Evolutionary conservation across 2,888 invertebrate species (phyloP), one percentile per base, ranked within the genome.

Genomic region (Sesia apiformis): DNA sequence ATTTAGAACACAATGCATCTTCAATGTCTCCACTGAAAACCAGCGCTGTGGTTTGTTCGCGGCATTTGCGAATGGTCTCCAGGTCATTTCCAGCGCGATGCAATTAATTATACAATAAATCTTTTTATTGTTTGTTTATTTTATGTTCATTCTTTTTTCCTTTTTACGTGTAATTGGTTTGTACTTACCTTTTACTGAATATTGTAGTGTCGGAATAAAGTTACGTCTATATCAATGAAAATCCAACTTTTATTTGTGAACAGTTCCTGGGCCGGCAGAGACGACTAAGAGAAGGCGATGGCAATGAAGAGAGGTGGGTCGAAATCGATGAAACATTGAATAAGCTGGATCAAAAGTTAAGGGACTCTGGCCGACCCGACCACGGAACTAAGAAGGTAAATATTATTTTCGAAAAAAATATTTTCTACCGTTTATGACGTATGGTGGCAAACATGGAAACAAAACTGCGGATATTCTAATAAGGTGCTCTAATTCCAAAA

Each of bases 361-460:
- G 78, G 4, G 87, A 88, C 62, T 81, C 86, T 0, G 87, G 87
- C 0, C 70, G 87, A 38, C 87, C 88, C 0, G 77, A 79, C 57
- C 85, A 80, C 56, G 87, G 87, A 56, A 85, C 87, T 39, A 84
- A 80, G 54, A 97, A 90, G 96, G 97, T 70, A 92, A 91, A 64
- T 23, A 23, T 23, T 23, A 23, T 23, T 23, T 23, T 23, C 23
- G 23, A n/a, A 5, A 4, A 39, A 38, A 23, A 23, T 23, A 23
- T 23, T 23, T 23, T 23, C 23, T 23, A 23, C 23, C 23, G 23
- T 23, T 23, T 5, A 42, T 23, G 23, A 23, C 23, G 23, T 23
- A 23, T 23, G 23, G 23, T 23, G 23, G 1, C 23, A 23, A 23
- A 42, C 42, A 2, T 5, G n/a, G 42, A 42, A 5, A 42, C 42